Evolutionary conservation across 2,113 vertebrate genomes (phyloP).

Genomic region (Vulpes vulpes): DNA sequence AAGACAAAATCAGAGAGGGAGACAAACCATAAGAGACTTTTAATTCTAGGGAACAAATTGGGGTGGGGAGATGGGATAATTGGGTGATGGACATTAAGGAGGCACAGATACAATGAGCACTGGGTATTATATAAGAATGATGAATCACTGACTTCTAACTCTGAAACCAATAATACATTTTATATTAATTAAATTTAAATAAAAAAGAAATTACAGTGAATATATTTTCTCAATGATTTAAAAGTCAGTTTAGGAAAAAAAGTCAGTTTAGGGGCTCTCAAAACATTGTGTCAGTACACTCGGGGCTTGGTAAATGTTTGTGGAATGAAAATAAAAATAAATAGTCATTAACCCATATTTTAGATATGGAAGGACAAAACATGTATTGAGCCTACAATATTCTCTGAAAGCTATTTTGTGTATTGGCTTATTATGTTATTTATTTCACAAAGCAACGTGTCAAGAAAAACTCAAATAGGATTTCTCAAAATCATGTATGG

Average conservation of each 20-base stretch:
- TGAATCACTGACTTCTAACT: too few relatives aligned
- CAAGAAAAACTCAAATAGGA: slow-evolving; percentile 12
- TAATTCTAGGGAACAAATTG: too few relatives aligned
- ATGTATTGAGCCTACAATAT: background rate
- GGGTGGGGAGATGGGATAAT: too few relatives aligned
- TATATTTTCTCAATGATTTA: background rate
- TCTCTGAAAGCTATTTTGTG: background rate
- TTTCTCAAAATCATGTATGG: background rate
- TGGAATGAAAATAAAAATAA: slow-evolving; percentile 37
- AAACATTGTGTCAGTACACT: background rate
- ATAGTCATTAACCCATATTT: background rate
- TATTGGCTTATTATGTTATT: slow-evolving; percentile 4
- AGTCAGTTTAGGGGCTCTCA: background rate
- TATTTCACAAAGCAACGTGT: slow-evolving; percentile 4
- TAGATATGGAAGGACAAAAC: background rate
- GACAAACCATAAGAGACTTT: too few relatives aligned
- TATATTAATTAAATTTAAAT: too few relatives aligned
- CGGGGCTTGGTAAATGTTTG: background rate
- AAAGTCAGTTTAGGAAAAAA: background rate
- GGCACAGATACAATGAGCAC: too few relatives aligned
- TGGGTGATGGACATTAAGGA: too few relatives aligned
- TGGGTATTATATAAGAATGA: too few relatives aligned
- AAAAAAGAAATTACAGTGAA: background rate
- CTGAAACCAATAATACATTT: too few relatives aligned
- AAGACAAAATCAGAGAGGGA: too few relatives aligned